Evolutionary conservation across 64 coral and sea anemone species (phyloP).

Genomic region (Platygyra sinensis): DNA sequence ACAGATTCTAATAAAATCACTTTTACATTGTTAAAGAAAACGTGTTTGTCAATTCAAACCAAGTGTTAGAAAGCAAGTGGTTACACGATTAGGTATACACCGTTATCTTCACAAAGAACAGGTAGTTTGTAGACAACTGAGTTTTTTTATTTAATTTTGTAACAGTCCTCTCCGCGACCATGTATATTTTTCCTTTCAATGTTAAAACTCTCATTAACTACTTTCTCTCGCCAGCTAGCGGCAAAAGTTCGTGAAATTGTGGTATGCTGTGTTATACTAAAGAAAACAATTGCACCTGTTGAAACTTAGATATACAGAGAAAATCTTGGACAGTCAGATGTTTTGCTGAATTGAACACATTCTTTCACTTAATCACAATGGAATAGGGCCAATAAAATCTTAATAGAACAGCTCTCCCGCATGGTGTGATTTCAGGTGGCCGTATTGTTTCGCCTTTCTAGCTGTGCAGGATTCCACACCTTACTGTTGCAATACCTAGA

Average conservation of each 20-base stretch:
- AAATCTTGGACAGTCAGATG: background rate
- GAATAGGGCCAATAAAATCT: background rate
- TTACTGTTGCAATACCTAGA: conserved; percentile 13
- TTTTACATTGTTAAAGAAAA: background rate
- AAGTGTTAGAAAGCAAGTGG: background rate
- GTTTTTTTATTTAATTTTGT: background rate
- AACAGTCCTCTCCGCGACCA: background rate
- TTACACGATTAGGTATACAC: background rate
- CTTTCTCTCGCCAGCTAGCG: too few relatives aligned
- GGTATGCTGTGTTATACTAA: background rate
- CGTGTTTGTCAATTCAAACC: background rate
- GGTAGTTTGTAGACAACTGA: background rate
- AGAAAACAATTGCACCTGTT: background rate
- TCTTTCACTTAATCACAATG: background rate
- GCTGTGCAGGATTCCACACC: background rate
- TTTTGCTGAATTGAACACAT: background rate
- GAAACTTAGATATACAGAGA: background rate
- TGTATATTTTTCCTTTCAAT: too few relatives aligned
- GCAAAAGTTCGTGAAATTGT: background rate
- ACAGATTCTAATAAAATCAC: background rate
- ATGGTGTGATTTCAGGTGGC: background rate
- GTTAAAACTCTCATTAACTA: too few relatives aligned
- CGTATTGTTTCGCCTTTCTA: background rate
- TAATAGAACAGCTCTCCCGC: background rate
- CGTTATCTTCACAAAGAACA: background rate